Evolutionary conservation across 2,888 invertebrate species (phyloP).

Genomic region (Mesochorus sp.): DNA sequence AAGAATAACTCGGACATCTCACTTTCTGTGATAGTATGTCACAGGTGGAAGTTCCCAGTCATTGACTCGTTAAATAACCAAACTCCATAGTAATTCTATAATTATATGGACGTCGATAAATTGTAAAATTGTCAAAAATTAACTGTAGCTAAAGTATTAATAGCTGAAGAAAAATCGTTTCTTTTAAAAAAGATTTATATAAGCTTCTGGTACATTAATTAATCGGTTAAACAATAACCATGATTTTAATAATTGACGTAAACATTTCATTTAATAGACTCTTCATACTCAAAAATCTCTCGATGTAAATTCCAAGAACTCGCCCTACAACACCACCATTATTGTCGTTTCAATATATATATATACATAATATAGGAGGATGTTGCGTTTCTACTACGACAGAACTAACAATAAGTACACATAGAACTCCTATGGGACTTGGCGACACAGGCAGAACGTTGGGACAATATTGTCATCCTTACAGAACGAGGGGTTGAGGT

Average conservation of each 20-base stretch:
- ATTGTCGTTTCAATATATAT: not conserved
- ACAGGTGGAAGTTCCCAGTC: slow-evolving; percentile 24
- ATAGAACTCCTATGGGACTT: slow-evolving; percentile 52
- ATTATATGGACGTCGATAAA: slow-evolving; percentile 18
- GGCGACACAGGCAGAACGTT: slow-evolving; percentile 43
- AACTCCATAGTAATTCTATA: slow-evolving; percentile 9
- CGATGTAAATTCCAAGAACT: slow-evolving; percentile 9
- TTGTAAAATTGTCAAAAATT: not conserved
- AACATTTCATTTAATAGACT: no score
- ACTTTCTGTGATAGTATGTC: not conserved
- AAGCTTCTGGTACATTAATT: no score
- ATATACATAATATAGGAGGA: slow-evolving; percentile 30
- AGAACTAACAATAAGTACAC: slow-evolving; percentile 61
- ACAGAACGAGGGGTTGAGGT: slow-evolving; percentile 7
- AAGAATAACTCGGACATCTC: slow-evolving; percentile 23
- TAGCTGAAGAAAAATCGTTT: no score
- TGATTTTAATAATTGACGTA: no score
- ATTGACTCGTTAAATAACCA: slow-evolving; percentile 39
- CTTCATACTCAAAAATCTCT: not conserved
- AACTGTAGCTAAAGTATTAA: no score
- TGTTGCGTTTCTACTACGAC: slow-evolving; percentile 24
- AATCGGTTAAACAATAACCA: no score
- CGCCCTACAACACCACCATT: slow-evolving; percentile 7
- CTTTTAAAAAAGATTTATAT: no score
- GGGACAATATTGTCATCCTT: slow-evolving; percentile 59